These are phyloP conservation scores for Xanthia togata DNA, from an alignment of 2,888 invertebrate genomes.

Conservation along the genomic window DNA sequence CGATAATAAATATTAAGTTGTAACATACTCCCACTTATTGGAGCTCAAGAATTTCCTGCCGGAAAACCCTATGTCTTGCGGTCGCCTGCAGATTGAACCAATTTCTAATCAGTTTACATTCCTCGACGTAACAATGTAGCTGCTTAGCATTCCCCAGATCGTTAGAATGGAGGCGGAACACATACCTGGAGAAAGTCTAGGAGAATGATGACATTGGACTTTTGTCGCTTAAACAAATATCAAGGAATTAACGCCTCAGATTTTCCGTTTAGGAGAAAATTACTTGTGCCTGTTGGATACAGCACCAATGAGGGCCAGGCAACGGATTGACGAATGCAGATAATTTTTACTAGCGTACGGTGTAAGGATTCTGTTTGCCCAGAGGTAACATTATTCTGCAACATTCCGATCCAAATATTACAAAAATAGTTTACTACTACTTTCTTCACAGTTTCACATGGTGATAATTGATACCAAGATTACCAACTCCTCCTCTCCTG, in stretches of 20 bases:
- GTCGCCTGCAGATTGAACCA: conserved; percentile 52
- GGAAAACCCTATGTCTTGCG: conserved; percentile 55
- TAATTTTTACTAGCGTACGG: neutral
- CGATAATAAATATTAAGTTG: conserved; percentile 39
- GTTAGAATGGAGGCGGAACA: conserved; percentile 36
- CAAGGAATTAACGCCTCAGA: neutral
- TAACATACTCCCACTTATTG: conserved; percentile 14
- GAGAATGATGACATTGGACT: conserved; percentile 29
- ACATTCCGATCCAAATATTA: neutral
- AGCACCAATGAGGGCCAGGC: neutral
- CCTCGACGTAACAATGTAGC: conserved; percentile 52
- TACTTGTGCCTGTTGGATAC: neutral
- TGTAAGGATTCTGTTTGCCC: neutral
- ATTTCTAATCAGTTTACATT: conserved; percentile 61
- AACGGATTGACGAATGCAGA: neutral
- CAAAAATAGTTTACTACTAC: neutral
- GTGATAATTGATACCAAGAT: neutral
- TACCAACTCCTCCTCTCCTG: neutral
- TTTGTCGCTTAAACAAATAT: conserved; percentile 1
- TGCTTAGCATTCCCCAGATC: conserved; percentile 52
- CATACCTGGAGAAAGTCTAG: conserved; percentile 37
- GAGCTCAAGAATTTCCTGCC: conserved; percentile 44
- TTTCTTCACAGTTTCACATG: neutral
- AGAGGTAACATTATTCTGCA: neutral
- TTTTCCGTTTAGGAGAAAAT: neutral